Conservation (phyloP, 2,888 invertebrate species). For the Augochlorella aurata region DNA sequence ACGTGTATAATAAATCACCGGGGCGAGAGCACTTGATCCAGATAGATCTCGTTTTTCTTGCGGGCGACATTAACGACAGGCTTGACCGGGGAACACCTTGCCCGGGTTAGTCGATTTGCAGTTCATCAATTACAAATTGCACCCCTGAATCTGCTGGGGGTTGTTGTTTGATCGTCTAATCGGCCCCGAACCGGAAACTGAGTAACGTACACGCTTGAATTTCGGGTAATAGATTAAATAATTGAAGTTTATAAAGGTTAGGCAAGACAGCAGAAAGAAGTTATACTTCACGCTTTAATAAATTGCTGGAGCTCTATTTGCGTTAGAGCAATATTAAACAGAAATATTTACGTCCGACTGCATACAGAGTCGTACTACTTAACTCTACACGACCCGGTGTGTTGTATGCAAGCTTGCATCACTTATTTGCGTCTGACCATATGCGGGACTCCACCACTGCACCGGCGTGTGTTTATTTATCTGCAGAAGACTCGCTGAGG, state of each 20-base stretch:
- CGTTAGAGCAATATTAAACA: not conserved
- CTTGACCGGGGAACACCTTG: conserved; percentile 48
- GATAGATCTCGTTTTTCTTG: conserved; percentile 54
- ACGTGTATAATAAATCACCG: conserved; percentile 62
- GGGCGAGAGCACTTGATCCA: conserved; percentile 39
- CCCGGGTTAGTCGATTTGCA: conserved; percentile 43
- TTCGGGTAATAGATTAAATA: no score
- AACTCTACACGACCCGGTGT: not conserved
- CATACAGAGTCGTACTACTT: not conserved
- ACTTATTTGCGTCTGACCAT: not conserved
- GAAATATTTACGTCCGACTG: not conserved
- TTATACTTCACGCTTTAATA: not conserved
- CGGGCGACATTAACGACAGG: conserved; percentile 49
- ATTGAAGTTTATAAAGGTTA: not conserved
- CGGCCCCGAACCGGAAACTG: not conserved
- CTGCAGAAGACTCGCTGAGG: not conserved
- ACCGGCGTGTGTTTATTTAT: not conserved
- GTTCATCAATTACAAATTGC: conserved; percentile 58
- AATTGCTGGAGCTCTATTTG: not conserved
- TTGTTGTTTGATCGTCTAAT: conserved; percentile 12
- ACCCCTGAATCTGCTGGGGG: not conserved
- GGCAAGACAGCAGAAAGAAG: not conserved
- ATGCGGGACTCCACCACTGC: not conserved
- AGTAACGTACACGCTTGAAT: not conserved
- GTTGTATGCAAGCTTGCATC: not conserved